These are phyloP conservation scores for Muraenolepis orangiensis DNA, from an alignment of 2,797 vertebrate genomes.

Conservation along the genomic window DNA sequence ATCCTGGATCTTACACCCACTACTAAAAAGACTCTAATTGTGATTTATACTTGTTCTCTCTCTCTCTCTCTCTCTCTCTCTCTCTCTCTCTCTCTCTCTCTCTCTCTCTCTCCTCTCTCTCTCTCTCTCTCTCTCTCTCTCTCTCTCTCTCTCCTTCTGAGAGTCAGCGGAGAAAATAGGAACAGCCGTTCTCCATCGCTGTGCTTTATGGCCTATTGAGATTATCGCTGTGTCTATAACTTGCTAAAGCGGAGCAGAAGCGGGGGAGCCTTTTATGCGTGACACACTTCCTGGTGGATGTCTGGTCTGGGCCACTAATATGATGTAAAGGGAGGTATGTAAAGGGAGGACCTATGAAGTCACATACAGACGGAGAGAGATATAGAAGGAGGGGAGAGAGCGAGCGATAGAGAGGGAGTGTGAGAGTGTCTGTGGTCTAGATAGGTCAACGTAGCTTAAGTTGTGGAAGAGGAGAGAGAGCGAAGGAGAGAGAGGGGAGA, in stretches of 20 bases:
- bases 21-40: not conserved
- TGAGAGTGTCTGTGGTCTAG: conserved; percentile 25
- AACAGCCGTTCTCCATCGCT: not conserved
- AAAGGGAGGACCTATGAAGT: conserved; percentile 6
- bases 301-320: not conserved
- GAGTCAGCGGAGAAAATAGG: conserved; percentile 21
- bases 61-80: no score
- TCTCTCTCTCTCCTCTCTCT: not conserved
- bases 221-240: conserved; percentile 25
- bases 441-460: conserved; percentile 50
- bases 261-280: conserved; percentile 24
- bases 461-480: not conserved
- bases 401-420: no score
- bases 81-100: not conserved
- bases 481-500: conserved; percentile 13
- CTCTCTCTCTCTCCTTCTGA: not conserved
- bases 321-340: not conserved
- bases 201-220: conserved; percentile 35
- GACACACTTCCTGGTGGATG: conserved; percentile 3
- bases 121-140: conserved; percentile 6
- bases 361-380: not conserved
- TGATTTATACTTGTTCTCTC: not conserved
- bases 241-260: conserved; percentile 21
- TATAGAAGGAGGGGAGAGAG: no score
- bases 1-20: not conserved